Evolutionary conservation across 1,140 invertebrate genomes (phyloP), one percentile per base, ranked within the genome.

Genomic region (Wiebesia pumilae): DNA sequence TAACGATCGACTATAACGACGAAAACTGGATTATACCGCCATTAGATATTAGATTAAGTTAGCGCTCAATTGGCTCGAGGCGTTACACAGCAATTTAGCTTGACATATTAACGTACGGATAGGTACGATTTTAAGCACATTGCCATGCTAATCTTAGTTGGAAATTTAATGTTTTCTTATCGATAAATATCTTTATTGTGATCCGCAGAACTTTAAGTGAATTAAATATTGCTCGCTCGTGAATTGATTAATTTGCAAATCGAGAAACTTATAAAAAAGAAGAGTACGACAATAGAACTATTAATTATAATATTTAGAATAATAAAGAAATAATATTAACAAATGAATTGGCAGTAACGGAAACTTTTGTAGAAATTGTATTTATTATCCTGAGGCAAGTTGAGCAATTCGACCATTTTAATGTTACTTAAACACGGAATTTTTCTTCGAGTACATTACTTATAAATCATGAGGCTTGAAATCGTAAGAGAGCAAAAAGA

Each of bases 31-130:
- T 86, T 86, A 86, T 83, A 19, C 54, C 69, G 24, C 71, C 62
- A 62, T 86, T 83, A 67, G 80, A 83, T 82, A 83, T 86, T 78
- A 83, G 85, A 86, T 86, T 86, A 83, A 79, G 58, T 54, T 83
- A 86, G 69, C 58, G 30, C 58, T 67, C 82, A 86, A 86, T 86
- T 77, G 73, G 54, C 81, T 62, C 54, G 81, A 86, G 85, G 80
- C 38, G 81, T 47, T 86, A 27, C 40, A 12, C 62, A 62, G 78
- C 73, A 86, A 86, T 86, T 86, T 65, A 12, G 14, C 62, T 86
- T 86, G 84, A 81, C 33, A 67, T 86, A 86, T 81, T 75, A 77
- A 58, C 38, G 38, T 75, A 62, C 47, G 47, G 62, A 54, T 43
- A 81, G 35, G 47, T 81, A 85, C 35, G 33, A 73, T 71, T 85